Evolutionary conservation across 2,888 invertebrate genomes (phyloP).

Genomic region (Argyresthia albistria): DNA sequence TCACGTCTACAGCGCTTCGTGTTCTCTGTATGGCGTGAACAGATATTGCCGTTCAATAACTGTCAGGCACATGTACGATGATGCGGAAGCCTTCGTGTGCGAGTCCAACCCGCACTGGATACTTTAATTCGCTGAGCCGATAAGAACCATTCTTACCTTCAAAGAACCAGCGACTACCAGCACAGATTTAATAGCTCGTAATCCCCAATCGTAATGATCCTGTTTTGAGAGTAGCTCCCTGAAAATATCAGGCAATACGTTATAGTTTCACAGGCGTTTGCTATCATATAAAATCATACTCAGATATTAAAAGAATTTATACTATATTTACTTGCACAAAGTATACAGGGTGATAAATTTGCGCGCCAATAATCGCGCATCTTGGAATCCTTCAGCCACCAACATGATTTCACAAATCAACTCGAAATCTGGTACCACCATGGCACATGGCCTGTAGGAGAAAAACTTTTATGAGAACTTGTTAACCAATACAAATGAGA

Average conservation of each 20-base stretch:
- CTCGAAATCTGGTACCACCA: slow-evolving; percentile 98
- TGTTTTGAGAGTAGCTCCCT: slow-evolving; percentile 90
- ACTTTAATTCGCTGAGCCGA: no score
- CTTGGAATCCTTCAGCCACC: slow-evolving; percentile 95
- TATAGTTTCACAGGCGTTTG: no score
- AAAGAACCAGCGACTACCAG: slow-evolving; percentile 94
- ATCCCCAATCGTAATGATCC: slow-evolving; percentile 98
- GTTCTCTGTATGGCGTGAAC: no score
- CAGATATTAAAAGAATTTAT: neutral
- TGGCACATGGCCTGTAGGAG: slow-evolving; percentile 88
- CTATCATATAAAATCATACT: neutral
- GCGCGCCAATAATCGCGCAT: slow-evolving; percentile 89
- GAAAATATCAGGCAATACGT: neutral
- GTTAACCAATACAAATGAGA: neutral
- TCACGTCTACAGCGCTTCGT: no score
- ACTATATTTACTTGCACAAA: slow-evolving; percentile 68
- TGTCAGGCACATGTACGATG: no score
- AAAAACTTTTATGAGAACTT: slow-evolving; percentile 7
- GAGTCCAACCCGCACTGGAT: no score
- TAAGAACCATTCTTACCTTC: slow-evolving; percentile 63
- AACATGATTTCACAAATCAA: slow-evolving; percentile 97
- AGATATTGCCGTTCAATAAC: no score
- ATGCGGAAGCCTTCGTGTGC: no score
- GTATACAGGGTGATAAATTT: slow-evolving; percentile 96
- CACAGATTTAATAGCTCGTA: slow-evolving; percentile 95